A percentile compares a stretch with the other conserved stretches of the same genome.
These are phyloP conservation scores for Desmophyllum pertusum DNA, from an alignment of 92 coral and sea anemone species.

Conservation along the genomic window DNA sequence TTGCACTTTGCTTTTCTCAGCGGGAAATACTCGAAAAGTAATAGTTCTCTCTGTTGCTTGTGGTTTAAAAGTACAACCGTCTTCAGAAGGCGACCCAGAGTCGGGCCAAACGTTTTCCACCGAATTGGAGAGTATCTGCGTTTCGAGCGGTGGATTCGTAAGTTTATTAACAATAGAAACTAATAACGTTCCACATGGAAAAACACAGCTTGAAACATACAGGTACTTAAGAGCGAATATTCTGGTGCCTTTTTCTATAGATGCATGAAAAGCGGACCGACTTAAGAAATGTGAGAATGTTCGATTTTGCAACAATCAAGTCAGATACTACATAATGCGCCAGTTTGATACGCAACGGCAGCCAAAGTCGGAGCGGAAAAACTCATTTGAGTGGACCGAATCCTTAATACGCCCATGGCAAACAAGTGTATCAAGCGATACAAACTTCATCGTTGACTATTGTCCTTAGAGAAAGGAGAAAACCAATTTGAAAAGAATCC, in stretches of 20 bases:
- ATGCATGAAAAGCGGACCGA: not conserved
- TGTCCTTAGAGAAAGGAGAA: conserved; percentile 19
- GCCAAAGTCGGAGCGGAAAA: not conserved
- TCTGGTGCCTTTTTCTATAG: conserved; percentile 9
- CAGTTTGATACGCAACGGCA: not conserved
- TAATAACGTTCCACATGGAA: conserved; percentile 30
- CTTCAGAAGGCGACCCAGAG: not conserved
- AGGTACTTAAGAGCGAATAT: conserved; percentile 15
- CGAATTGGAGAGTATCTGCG: not conserved
- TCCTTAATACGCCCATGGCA: conserved; percentile 29
- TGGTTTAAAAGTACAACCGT: not conserved
- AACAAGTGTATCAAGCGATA: conserved; percentile 35
- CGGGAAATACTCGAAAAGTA: conserved; percentile 14
- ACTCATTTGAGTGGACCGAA: conserved; percentile 11
- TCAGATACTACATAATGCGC: not conserved
- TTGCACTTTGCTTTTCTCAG: conserved; percentile 35
- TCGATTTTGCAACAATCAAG: not conserved
- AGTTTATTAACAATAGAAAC: conserved; percentile 26
- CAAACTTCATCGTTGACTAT: conserved; percentile 26
- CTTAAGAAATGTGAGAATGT: not conserved
- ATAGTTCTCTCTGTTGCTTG: not conserved
- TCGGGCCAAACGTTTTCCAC: not conserved
- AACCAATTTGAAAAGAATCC: conserved; percentile 59
- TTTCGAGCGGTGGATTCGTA: not conserved
- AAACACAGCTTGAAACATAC: conserved; percentile 41